Evolutionary conservation across 2,113 vertebrate genomes (phyloP), one percentile per base, ranked within the genome.

Genomic region (Lutjanus erythropterus): DNA sequence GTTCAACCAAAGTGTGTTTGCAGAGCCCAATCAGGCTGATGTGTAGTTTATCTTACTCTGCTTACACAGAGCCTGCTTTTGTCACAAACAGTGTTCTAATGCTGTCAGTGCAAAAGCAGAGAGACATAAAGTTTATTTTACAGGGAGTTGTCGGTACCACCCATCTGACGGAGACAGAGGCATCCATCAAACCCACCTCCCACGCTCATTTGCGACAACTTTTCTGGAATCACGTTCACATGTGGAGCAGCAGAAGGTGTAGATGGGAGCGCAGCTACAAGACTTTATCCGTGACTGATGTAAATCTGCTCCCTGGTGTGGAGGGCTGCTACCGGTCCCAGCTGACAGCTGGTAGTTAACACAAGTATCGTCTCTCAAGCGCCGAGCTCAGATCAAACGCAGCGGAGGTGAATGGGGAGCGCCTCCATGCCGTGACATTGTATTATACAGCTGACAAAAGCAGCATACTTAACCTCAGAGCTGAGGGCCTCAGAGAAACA

Each of bases 321-420:
- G 70, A 56, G 35, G 18, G 59, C 78, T n/a, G 83, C 81, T 67
- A 60, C 83, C 18, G 84, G 85, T 52, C 11, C 3, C 8, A 14
- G 74, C 61, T 72, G 88, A 90, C 89, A 90, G 90, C 82, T 86
- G 81, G 55, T 80, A 71, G 85, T 88, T 92, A 92, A 76, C 89
- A 71, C 76, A 58, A 71, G 79, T 85, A 86, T 86, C 80, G 21
- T 78, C 71, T 88, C 89, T 82, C 84, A 67, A 50, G 60, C 41
- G 29, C 9, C 0, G 65, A 73, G 73, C 78, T 71, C 68, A 58
- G 80, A 87, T 91, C 79, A 88, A 88, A 88, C 35, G n/a, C 49
- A 3, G 52, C 15, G 4, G 76, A 29, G 71, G 69, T 74, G 71
- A 91, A 88, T 59, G 60, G 59, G 58, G 55, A 80, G 64, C 9